Percentiles rank a stretch among this genome's conserved stretches.
Evolutionary conservation across 1,140 invertebrate genomes (phyloP).

Genomic region (Calephelis nemesis): DNA sequence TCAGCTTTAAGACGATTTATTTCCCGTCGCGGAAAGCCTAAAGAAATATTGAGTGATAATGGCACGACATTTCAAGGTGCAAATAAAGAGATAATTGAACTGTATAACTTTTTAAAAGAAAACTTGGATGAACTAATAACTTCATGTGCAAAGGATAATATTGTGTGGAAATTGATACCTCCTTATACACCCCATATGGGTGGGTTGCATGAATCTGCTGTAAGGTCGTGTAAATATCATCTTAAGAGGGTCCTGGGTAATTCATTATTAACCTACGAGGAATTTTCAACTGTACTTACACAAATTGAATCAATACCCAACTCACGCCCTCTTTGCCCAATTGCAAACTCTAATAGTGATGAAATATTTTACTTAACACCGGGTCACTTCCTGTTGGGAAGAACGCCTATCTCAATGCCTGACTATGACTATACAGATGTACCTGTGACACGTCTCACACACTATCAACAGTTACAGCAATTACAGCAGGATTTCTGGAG

Average conservation of each 20-base stretch:
- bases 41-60: too few relatives aligned
- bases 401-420: conserved; percentile 18
- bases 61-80: too few relatives aligned
- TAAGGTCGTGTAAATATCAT: conserved; percentile 26
- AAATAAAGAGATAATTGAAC: not conserved
- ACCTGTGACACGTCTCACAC: not conserved
- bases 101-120: conserved; percentile 20
- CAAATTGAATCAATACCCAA: conserved; percentile 27
- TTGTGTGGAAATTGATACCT: not conserved
- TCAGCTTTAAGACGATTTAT: not conserved
- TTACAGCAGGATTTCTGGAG: conserved; percentile 6
- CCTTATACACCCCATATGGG: conserved; percentile 25
- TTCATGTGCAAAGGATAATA: conserved; percentile 4
- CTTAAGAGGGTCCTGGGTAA: conserved; percentile 22
- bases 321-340: conserved; percentile 18
- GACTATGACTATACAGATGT: not conserved
- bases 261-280: conserved; percentile 25
- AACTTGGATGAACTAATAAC: conserved; percentile 14
- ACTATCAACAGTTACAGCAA: conserved; percentile 1
- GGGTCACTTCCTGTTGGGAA: conserved; percentile 26
- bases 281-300: conserved; percentile 23
- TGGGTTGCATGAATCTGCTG: conserved; percentile 23
- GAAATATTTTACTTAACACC: conserved; percentile 19
- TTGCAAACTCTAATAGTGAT: conserved; percentile 17
- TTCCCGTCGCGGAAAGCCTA: too few relatives aligned